Evolutionary conservation across 2,797 vertebrate genomes (phyloP).

Genomic region (Acipenser oxyrinchus): DNA sequence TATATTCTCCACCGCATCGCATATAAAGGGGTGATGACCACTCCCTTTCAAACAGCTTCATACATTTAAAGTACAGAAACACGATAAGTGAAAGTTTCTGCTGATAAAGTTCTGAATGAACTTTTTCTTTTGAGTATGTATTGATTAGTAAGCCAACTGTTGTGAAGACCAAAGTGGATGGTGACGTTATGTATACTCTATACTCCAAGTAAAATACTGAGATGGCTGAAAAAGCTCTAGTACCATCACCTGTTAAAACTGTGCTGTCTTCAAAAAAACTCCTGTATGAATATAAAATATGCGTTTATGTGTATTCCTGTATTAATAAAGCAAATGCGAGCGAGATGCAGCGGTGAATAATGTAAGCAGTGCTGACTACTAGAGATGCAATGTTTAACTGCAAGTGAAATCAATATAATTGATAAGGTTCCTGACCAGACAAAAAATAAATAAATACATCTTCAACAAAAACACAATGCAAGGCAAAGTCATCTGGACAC

Average conservation of each 20-base stretch:
- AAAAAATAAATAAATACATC: background rate
- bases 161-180: too few species aligned
- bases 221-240: constrained; percentile 16
- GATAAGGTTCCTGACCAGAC: background rate
- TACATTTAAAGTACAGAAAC: background rate
- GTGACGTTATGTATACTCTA: constrained; percentile 24
- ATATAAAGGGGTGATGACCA: constrained; percentile 11
- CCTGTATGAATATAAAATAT: constrained; percentile 16
- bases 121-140: too few species aligned
- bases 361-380: constrained; percentile 4
- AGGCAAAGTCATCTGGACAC: too few species aligned
- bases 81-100: background rate
- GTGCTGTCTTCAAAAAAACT: constrained; percentile 10
- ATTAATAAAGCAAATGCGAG: constrained; percentile 14
- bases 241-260: constrained; percentile 18
- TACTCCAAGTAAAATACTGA: constrained; percentile 8
- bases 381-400: constrained; percentile 16
- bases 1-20: constrained; percentile 53
- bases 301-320: constrained; percentile 12
- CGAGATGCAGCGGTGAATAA: constrained; percentile 11
- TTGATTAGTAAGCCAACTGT: too few species aligned
- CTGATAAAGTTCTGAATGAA: too few species aligned
- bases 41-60: background rate
- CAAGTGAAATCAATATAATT: background rate
- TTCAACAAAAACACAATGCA: too few species aligned